Percentiles rank a stretch among this genome's conserved stretches.
Evolutionary conservation across 30 jellyfish, hydroid and myxozoan species (phyloP).

Genomic region (Cassiopea xamachana): DNA sequence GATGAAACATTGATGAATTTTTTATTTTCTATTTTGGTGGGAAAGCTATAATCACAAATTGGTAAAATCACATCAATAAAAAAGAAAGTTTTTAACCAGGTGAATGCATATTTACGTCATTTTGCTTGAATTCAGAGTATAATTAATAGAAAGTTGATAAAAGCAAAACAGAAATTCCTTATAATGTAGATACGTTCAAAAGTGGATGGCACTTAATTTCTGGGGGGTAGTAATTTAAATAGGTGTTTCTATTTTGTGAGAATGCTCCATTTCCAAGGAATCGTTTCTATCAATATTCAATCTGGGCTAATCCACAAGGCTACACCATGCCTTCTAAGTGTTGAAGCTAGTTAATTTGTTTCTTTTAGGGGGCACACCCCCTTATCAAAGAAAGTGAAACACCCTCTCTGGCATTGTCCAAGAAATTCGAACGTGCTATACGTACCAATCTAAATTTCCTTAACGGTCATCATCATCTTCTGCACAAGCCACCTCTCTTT

Average conservation of each 20-base stretch:
- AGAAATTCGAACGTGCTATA: slow-evolving; percentile 9
- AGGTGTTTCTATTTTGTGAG: slow-evolving; percentile 5
- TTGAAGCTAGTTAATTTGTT: background rate
- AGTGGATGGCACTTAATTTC: background rate
- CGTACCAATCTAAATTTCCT: slow-evolving; percentile 36
- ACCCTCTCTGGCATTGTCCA: slow-evolving; percentile 15
- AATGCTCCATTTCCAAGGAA: slow-evolving; percentile 11
- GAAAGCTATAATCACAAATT: background rate
- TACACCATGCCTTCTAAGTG: background rate
- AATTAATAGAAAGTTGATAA: background rate
- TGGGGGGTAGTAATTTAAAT: slow-evolving; percentile 7
- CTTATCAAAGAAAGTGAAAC: background rate
- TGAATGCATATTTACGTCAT: background rate
- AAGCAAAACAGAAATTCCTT: no score
- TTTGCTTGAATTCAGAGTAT: background rate
- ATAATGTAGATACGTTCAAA: background rate
- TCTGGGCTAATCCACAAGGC: background rate
- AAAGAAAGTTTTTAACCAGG: background rate
- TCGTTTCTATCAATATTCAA: background rate
- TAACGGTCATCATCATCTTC: slow-evolving; percentile 44
- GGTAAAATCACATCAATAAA: background rate
- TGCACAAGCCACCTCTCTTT: slow-evolving; percentile 34
- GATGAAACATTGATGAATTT: slow-evolving; percentile 16
- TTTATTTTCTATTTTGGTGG: slow-evolving; percentile 15
- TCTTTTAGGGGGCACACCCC: slow-evolving; percentile 11